Base-by-base conservation (phyloP, 2,888 invertebrate species). In the Heterodera filipjevi region DNA sequence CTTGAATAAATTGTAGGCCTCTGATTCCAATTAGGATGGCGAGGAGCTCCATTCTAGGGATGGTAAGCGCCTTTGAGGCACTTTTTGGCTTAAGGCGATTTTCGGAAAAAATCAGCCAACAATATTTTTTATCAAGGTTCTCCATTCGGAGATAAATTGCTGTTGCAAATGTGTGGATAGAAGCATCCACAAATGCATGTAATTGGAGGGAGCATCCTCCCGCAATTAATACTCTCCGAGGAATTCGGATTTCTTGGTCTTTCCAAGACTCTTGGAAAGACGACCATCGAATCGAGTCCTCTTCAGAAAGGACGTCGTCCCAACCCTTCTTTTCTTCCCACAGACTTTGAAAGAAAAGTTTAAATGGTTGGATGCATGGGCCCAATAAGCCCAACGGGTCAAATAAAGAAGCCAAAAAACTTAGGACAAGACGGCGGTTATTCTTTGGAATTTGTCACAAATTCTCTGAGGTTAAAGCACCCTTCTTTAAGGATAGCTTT, bases 151-250 rank as follows among this genome's bases (percentile, higher is more conserved):
- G 1, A 68, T 82, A 83, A 32, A 72, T 74, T 0, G 66, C 75
- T 8, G 80, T 76, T 16, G 66, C 80, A 33, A 66, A 83, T 2
- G 81, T 80, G 12, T 74, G 22, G 0, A 66, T 46, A 2, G 82
- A 81, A 22, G 83, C 83, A 46, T 83, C 82, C 10, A 53, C 66
- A 76, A 82, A 83, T 10, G 79, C 68, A 35, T 81, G 83, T 0
- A 83, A 32, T 33, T 83, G 77, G 19, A 46, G 30, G 10, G 12
- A 6, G 1, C 19, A 30, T 32, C 3, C n/a, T 6, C 53, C 30
- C 2, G 27, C 35, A 1, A 16, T 1, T 5, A 53, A 27, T 59
- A 22, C 30, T 27, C 59, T 44, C 16, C 35, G 33, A 44, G 70
- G 32, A 30, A 64, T 59, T 12, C 12, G 6, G 0, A 66, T n/a